phyloP scores from a whole-genome alignment of 2,888 invertebrate species.

The Lasioglossum calceatum region DNA sequence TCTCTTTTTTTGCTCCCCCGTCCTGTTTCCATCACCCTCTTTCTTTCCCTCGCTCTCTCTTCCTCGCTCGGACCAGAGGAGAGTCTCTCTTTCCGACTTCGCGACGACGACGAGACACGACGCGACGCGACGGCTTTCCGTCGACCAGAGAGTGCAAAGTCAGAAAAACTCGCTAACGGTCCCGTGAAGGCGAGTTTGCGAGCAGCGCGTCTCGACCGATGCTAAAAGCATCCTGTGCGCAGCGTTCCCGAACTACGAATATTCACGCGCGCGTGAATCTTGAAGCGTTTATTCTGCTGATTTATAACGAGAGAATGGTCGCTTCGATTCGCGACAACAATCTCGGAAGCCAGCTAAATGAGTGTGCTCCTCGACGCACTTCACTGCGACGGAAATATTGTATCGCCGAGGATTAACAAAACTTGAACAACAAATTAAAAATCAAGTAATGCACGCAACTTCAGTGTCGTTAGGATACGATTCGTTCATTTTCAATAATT shows the following conservation, averaged over 20 bases:
- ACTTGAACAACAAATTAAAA: neutral
- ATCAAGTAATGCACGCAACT: neutral
- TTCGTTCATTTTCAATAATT: neutral
- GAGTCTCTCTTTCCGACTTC: neutral
- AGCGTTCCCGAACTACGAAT: neutral
- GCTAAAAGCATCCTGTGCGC: conserved; percentile 28
- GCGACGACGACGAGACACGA: neutral
- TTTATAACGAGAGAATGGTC: conserved; percentile 14
- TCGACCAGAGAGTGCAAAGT: conserved; percentile 38
- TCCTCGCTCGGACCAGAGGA: neutral
- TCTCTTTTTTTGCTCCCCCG: neutral
- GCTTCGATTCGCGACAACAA: conserved; percentile 1
- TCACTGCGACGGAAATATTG: neutral
- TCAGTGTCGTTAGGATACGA: neutral
- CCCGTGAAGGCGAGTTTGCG: conserved; percentile 20
- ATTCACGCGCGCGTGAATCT: conserved; percentile 31
- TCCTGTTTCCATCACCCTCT: neutral
- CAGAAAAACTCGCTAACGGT: conserved; percentile 57
- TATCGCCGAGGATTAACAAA: neutral
- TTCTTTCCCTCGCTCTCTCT: too few species aligned
- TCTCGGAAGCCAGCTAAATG: neutral
- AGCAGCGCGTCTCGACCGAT: conserved; percentile 4
- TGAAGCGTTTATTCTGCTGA: conserved; percentile 15
- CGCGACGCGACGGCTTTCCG: conserved; percentile 39
- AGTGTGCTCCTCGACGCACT: neutral